phyloP scores from a whole-genome alignment of 2,113 vertebrate genomes.

The Antechinus flavipes region DNA sequence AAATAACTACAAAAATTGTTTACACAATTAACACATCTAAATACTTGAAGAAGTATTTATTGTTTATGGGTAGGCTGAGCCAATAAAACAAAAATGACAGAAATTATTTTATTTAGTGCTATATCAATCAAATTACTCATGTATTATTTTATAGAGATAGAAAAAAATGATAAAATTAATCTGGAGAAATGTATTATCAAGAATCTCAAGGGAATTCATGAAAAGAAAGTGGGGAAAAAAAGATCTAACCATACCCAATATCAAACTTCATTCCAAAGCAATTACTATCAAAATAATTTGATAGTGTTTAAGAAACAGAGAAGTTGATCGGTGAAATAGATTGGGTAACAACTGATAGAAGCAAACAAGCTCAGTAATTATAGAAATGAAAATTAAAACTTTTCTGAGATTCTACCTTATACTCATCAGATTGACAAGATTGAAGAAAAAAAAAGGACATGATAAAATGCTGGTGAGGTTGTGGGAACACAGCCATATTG shows the following conservation, averaged over 20 bases:
- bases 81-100: not conserved
- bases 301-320: too few relatives aligned
- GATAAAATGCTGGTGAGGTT: not conserved
- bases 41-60: not conserved
- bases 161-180: not conserved
- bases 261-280: not conserved
- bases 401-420: not conserved
- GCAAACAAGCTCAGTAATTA: not conserved
- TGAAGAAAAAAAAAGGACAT: not conserved
- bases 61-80: not conserved
- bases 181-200: not conserved
- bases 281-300: not conserved
- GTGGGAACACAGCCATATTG: not conserved
- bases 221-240: not conserved
- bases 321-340: too few relatives aligned
- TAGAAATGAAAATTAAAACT: not conserved
- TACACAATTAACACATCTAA: not conserved
- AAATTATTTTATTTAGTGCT: not conserved
- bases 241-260: not conserved
- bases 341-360: not conserved
- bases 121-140: not conserved
- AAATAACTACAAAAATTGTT: not conserved
- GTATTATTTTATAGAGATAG: not conserved
- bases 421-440: not conserved
- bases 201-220: not conserved